Evolutionary conservation across 2,888 invertebrate species (phyloP).

Genomic region (Vandiemenella viatica): DNA sequence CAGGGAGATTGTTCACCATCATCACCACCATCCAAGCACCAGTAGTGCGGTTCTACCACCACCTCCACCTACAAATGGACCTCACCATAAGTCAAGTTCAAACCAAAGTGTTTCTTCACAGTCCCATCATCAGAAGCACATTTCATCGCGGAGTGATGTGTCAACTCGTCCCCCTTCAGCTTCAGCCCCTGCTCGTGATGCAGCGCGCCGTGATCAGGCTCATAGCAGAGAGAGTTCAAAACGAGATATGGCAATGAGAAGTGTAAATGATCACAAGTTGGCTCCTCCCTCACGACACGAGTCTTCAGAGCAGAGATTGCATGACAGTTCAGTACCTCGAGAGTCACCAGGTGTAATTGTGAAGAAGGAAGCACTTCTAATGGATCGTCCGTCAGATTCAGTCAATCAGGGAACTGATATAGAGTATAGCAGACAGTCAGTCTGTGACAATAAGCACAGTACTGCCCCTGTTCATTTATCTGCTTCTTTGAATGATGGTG

Average conservation of each 20-base stretch:
- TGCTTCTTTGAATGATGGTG: too few relatives aligned
- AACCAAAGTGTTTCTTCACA: background rate
- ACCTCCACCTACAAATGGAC: background rate
- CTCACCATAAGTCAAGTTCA: background rate
- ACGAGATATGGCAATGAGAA: background rate
- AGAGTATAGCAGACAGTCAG: too few relatives aligned
- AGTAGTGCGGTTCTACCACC: background rate
- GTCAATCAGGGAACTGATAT: too few relatives aligned
- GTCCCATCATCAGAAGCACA: background rate
- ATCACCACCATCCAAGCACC: constrained; percentile 1
- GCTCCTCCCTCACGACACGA: background rate
- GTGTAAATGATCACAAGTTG: background rate
- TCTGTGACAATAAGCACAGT: too few relatives aligned
- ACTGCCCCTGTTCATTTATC: too few relatives aligned
- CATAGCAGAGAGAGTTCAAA: constrained; percentile 8
- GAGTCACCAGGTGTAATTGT: too few relatives aligned
- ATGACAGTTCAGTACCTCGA: too few relatives aligned
- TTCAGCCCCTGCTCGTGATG: constrained; percentile 7
- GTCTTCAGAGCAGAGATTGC: too few relatives aligned
- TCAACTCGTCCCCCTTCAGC: background rate
- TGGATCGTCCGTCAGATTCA: too few relatives aligned
- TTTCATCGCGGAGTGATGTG: background rate
- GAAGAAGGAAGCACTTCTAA: too few relatives aligned
- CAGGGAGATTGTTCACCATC: constrained; percentile 3
- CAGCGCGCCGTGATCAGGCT: constrained; percentile 10